Evolutionary conservation across 2,888 invertebrate genomes (phyloP), one percentile per base, ranked within the genome.

Genomic region (Nemoura dubitans): DNA sequence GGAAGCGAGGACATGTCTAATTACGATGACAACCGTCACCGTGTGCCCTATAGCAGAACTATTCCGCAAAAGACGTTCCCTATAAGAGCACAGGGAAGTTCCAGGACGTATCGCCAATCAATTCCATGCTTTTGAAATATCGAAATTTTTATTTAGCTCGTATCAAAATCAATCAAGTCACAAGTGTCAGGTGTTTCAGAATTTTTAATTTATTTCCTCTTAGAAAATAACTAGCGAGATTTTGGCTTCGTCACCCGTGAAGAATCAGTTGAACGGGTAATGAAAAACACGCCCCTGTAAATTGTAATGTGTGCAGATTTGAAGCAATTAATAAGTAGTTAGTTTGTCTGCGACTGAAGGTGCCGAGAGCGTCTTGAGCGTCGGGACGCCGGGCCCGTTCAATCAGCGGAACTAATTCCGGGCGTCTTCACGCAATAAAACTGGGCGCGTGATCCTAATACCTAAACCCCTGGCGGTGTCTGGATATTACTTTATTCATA

Each of bases 391-490:
- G 81, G 81, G 21, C 81, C 6, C 81, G 81, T n/a, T 81, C 30
- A 81, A 30, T 28, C 59, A 59, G 59, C 30, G 81, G 81, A 81
- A 81, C 81, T 81, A 81, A 81, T 81, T 81, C 29, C 81, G 28
- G 30, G 30, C 81, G 81, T 30, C 30, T 29, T 81, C 59, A 59
- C 59, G 28, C 81, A 29, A 81, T 78, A 78, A 78, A 78, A 28
- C 78, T n/a, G 27, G 16, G 30, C 30, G 27, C 81, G 81, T 81
- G 81, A 81, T 81, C 81, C 30, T 81, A 81, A 81, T 81, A 27
- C 81, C 81, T 30, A 30, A 81, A 25, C 81, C n/a, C 81, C 59
- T 59, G 59, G 21, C 59, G 59, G 59, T 59, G 59, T 59, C 59
- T 59, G 81, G 29, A 27, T n/a, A 5, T 29, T 30, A 81, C 81